Evolutionary conservation across 1,140 invertebrate genomes (phyloP).

Genomic region (Paralvinella palmiformis): DNA sequence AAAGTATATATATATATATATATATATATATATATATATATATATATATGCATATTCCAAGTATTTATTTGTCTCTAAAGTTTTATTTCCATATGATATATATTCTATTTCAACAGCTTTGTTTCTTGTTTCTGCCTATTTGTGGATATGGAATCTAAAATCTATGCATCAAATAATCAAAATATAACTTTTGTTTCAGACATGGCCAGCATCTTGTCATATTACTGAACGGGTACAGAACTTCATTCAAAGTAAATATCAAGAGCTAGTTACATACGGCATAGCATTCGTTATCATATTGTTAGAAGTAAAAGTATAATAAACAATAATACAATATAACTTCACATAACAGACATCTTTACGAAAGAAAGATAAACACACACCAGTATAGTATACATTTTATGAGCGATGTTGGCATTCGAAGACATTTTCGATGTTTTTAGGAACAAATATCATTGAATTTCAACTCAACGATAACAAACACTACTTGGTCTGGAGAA

Average conservation of each 20-base stretch:
- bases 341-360: neutral
- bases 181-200: too few relatives aligned
- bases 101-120: neutral
- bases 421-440: constrained; percentile 12
- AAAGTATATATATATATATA: neutral
- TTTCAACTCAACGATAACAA: constrained; percentile 34
- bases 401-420: neutral
- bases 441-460: constrained; percentile 46
- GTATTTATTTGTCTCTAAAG: neutral
- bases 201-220: constrained; percentile 52
- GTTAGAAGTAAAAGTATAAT: neutral
- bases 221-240: constrained; percentile 47
- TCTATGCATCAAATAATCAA: neutral
- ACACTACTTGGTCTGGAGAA: constrained; percentile 43
- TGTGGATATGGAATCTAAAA: neutral
- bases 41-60: neutral
- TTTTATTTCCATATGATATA: neutral
- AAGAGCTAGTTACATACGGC: too few relatives aligned
- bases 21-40: neutral
- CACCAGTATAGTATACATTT: neutral
- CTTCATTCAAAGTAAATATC: constrained; percentile 38
- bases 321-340: neutral
- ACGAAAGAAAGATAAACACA: too few relatives aligned
- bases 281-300: neutral
- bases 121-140: neutral